Percentiles rank a stretch among this genome's conserved stretches.
These are phyloP conservation scores for Synergus laeviventris DNA, from an alignment of 2,888 invertebrate species.

Conservation along the genomic window DNA sequence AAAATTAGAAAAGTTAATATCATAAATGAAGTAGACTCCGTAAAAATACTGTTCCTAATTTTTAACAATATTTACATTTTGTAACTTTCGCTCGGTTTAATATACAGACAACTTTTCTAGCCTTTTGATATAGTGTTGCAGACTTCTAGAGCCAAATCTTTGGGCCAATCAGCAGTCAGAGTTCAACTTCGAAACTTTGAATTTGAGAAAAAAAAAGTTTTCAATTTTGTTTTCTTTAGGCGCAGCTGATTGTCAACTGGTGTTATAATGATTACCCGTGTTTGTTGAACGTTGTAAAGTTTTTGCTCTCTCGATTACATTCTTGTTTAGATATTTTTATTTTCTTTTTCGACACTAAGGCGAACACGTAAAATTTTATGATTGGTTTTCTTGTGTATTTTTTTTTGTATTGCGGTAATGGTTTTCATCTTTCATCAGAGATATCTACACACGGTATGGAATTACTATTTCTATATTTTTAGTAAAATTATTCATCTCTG, in stretches of 20 bases:
- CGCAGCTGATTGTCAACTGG: slow-evolving; percentile 74
- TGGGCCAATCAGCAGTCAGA: slow-evolving; percentile 72
- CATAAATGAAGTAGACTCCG: neutral
- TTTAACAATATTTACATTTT: slow-evolving; percentile 49
- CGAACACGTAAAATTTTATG: slow-evolving; percentile 45
- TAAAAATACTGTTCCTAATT: slow-evolving; percentile 32
- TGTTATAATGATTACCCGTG: slow-evolving; percentile 71
- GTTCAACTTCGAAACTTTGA: slow-evolving; percentile 66
- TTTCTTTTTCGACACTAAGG: slow-evolving; percentile 41
- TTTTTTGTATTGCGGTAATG: slow-evolving; percentile 43
- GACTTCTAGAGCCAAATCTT: slow-evolving; percentile 72
- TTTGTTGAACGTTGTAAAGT: slow-evolving; percentile 63
- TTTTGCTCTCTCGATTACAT: slow-evolving; percentile 58
- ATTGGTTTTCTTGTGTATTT: slow-evolving; percentile 41
- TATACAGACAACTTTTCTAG: slow-evolving; percentile 63
- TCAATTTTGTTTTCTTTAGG: slow-evolving; percentile 73
- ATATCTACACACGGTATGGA: slow-evolving; percentile 55
- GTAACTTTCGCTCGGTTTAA: slow-evolving; percentile 56
- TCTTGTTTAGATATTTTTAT: slow-evolving; percentile 41
- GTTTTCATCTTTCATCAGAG: slow-evolving; percentile 52
- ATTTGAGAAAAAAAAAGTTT: slow-evolving; percentile 50
- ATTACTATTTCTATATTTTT: slow-evolving; percentile 48
- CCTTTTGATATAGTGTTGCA: slow-evolving; percentile 68
- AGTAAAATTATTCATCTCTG: slow-evolving; percentile 44
- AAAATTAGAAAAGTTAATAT: neutral